Base-by-base conservation (phyloP, 2,113 vertebrate species). In the Patagioenas fasciata region DNA sequence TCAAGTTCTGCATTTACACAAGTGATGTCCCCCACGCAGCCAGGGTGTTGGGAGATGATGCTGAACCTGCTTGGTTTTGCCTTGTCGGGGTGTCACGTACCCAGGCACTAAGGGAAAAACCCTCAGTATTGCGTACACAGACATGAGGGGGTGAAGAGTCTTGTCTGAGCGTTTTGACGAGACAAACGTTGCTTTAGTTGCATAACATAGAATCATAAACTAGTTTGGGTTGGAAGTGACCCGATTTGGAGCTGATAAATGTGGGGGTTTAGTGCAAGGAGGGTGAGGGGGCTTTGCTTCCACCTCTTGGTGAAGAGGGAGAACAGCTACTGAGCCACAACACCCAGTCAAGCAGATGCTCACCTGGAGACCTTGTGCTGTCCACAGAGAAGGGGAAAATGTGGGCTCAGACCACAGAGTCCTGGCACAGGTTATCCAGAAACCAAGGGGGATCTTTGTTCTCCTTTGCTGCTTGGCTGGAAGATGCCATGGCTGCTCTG, bases 381-480 rank as follows among this genome's bases (percentile, higher is more conserved):
- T 2, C 44, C 18, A 4, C 0, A 1, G 51, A 69, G 54, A 83
- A 62, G 6, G 29, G 13, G 42, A 5, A n/a, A 66, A 61, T 21
- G 15, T 36, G n/a, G 38, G 28, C 28, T 31, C 34, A 40, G 47
- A 50, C 2, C 36, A 50, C 62, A 25, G 31, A 18, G 25, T 44
- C 19, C 40, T 42, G 40, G 47, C 58, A 75, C 5, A 11, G 66
- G 28, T 21, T 54, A 78, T 15, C 29, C 73, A 65, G 34, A 73
- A 12, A 66, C 38, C 48, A 13, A 38, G n/a, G 16, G 5, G 13
- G 2, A 51, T 65, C 47, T 70, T 60, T 18, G 11, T 50, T 3
- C 60, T 19, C 7, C 9, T 56, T 64, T 4, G 0, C 5, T n/a
- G 19, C 70, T 34, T 5, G 28, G 31, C 40, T 71, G 34, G 74